These are phyloP conservation scores for Tricholaema leucomelas DNA, from an alignment of 2,113 vertebrate genomes.

Conservation along the genomic window DNA sequence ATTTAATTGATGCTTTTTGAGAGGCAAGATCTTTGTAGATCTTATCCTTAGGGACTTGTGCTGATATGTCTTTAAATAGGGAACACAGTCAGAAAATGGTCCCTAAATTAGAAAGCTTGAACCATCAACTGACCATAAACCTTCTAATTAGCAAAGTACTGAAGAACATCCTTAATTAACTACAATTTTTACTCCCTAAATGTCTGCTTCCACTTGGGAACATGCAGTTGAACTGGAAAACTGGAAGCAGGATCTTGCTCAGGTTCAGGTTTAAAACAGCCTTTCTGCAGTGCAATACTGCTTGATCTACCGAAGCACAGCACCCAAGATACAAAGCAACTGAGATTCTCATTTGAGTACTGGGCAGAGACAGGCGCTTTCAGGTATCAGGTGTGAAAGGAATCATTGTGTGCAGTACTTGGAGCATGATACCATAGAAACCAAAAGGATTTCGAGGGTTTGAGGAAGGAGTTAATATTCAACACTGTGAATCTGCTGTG, in stretches of 20 bases:
- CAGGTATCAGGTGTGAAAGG: not conserved
- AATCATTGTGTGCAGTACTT: not conserved
- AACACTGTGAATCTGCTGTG: not conserved
- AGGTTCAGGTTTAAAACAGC: not conserved
- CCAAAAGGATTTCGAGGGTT: not conserved
- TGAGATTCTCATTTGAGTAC: not conserved
- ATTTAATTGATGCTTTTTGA: not conserved
- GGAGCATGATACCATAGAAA: not conserved
- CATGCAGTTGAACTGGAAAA: not conserved
- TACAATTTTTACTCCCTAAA: not conserved
- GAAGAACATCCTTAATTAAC: not conserved
- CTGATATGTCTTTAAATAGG: not conserved
- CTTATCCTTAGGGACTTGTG: not conserved
- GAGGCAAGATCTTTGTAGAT: not conserved
- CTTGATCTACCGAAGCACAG: not conserved
- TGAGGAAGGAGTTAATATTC: constrained; percentile 31
- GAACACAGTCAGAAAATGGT: not conserved
- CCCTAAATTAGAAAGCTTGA: not conserved
- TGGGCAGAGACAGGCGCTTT: not conserved
- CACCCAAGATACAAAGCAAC: not conserved
- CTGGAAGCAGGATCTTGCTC: not conserved
- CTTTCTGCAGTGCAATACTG: not conserved
- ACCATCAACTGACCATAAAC: not conserved
- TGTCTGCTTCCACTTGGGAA: not conserved
- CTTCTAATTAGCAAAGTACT: not conserved